Evolutionary conservation across 2,888 invertebrate species (phyloP).

Genomic region (Conomelus anceps): DNA sequence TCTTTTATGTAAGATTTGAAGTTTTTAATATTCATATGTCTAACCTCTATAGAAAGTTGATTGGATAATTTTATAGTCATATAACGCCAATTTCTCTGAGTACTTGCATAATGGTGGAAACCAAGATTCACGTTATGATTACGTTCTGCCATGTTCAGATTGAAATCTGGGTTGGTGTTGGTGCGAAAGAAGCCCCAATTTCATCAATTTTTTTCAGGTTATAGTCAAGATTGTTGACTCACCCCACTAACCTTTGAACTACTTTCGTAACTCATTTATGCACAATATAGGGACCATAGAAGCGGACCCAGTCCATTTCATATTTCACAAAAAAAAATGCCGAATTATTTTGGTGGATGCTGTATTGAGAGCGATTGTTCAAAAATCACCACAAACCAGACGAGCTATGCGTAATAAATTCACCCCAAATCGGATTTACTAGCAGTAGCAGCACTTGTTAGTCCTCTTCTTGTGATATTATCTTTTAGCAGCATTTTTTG

Average conservation of each 20-base stretch:
- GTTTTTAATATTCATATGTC: no score
- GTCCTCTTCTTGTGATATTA: background rate
- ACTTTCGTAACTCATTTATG: background rate
- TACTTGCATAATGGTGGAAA: no score
- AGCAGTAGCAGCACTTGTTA: constrained; percentile 2
- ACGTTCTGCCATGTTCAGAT: no score
- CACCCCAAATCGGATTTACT: constrained; percentile 23
- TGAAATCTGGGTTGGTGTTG: no score
- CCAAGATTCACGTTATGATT: no score
- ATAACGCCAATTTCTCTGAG: no score
- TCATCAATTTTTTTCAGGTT: background rate
- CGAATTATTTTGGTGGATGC: background rate
- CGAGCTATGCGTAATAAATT: constrained; percentile 24
- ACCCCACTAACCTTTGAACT: background rate
- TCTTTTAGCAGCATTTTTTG: background rate
- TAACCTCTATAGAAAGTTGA: no score
- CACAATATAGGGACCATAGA: background rate
- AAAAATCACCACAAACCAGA: background rate
- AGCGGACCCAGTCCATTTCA: background rate
- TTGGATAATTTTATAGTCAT: no score
- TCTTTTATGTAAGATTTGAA: no score
- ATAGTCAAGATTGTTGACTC: background rate
- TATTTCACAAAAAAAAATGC: background rate
- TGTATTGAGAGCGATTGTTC: background rate
- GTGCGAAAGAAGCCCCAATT: background rate